Conservation (phyloP, 2,113 vertebrate genomes). For the Chionis minor region DNA sequence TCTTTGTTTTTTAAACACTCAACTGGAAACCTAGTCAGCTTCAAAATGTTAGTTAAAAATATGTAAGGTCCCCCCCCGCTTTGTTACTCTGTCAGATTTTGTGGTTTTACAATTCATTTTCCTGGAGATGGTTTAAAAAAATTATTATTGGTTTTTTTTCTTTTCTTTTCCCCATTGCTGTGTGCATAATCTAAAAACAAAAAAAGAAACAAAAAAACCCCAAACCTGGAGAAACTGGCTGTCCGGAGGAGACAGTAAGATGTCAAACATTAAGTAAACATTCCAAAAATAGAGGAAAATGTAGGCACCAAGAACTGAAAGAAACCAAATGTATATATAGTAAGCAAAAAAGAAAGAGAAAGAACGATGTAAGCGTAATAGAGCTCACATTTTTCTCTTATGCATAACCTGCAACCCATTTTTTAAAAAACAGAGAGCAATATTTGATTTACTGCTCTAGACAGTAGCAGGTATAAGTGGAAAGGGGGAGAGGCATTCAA, state of each 20-base stretch:
- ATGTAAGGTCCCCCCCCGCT: background rate
- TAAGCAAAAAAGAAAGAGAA: background rate
- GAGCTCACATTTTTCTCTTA: background rate
- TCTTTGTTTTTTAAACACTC: background rate
- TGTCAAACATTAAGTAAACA: background rate
- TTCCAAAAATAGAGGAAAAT: background rate
- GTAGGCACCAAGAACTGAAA: background rate
- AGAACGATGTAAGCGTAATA: background rate
- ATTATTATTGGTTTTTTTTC: background rate
- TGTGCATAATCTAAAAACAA: background rate
- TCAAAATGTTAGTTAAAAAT: background rate
- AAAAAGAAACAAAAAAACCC: background rate
- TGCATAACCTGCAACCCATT: background rate
- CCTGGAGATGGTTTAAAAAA: background rate
- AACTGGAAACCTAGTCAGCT: background rate
- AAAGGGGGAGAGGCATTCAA: background rate
- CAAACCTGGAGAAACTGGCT: background rate
- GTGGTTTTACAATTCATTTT: background rate
- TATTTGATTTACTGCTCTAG: background rate
- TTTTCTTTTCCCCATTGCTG: background rate
- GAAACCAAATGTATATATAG: background rate
- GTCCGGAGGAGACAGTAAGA: background rate
- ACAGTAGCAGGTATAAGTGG: background rate
- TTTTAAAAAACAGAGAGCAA: background rate
- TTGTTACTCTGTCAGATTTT: background rate